Base-by-base conservation (phyloP, 2,888 invertebrate species). In the Ceriagrion tenellum region DNA sequence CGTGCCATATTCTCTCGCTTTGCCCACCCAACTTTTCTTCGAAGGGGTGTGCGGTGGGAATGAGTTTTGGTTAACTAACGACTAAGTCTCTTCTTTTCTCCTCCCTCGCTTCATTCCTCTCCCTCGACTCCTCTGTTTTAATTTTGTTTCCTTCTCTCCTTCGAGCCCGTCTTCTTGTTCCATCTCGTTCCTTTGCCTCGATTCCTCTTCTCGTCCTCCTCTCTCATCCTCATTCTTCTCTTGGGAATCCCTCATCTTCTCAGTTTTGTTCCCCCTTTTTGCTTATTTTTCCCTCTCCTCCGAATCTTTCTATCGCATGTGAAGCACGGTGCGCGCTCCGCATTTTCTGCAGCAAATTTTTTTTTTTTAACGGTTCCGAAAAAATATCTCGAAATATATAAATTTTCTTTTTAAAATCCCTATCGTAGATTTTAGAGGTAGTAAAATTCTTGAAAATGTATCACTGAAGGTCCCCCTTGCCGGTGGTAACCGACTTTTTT, bases 1-100 rank as follows among this genome's bases (percentile, higher is more conserved):
- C 35, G 13, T 81, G 35, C 81, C 81, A 35, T 81, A 81, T 81
- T 81, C 35, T 81, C 35, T 16, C 81, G 35, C 35, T 1, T 30
- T 35, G 13, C 81, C 81, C 81, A 4, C 10, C 81, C 35, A 81
- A 35, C 81, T 30, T 81, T 30, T 81, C 81, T 81, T 35, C 35
- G 30, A 18, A 13, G 26, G n/a, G 69, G 26, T 8, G 26, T 81
- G 81, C 30, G 81, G 81, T 81, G 35, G 81, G 81, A 81, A 81
- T 81, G 81, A 81, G 81, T 81, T 81, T 81, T 81, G 81, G 81
- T 81, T 81, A 81, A 81, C 81, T 81, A 35, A 81, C 35, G 16
- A 35, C 30, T 81, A 81, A 81, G 81, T 81, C 81, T 81, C 13
- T 20, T 59, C 59, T 16, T 59, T 81, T 81, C 81, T 35, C 59